Percentiles rank a stretch among this genome's conserved stretches.
Evolutionary conservation across 2,113 vertebrate species (phyloP).

Genomic region (Anguilla japonica): DNA sequence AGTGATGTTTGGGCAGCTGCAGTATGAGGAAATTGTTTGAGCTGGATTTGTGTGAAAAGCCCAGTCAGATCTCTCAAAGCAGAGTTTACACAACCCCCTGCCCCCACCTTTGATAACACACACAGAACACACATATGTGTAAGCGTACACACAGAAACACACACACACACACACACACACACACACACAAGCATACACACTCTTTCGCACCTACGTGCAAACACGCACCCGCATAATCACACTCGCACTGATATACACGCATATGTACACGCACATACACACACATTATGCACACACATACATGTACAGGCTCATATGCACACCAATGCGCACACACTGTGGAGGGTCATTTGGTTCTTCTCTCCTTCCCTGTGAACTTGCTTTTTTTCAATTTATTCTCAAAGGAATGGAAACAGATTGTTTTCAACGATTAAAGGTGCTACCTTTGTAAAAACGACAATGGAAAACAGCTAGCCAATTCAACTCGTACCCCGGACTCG

Average conservation of each 20-base stretch:
- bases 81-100: background rate
- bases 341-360: background rate
- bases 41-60: background rate
- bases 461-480: background rate
- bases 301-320: background rate
- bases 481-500: background rate
- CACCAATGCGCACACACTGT: background rate
- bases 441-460: conserved; percentile 10
- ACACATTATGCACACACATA: background rate
- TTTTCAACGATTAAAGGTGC: background rate
- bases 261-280: background rate
- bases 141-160: background rate
- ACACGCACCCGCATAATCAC: background rate
- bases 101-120: background rate
- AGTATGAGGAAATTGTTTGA: background rate
- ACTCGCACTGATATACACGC: background rate
- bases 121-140: background rate
- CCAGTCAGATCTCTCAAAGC: background rate
- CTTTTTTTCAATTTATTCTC: background rate
- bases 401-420: conserved; percentile 9
- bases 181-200: background rate
- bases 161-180: background rate
- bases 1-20: background rate
- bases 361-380: background rate
- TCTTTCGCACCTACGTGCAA: no score